Evolutionary conservation across 2,888 invertebrate species (phyloP).

Genomic region (Lepidochrysops patricia): DNA sequence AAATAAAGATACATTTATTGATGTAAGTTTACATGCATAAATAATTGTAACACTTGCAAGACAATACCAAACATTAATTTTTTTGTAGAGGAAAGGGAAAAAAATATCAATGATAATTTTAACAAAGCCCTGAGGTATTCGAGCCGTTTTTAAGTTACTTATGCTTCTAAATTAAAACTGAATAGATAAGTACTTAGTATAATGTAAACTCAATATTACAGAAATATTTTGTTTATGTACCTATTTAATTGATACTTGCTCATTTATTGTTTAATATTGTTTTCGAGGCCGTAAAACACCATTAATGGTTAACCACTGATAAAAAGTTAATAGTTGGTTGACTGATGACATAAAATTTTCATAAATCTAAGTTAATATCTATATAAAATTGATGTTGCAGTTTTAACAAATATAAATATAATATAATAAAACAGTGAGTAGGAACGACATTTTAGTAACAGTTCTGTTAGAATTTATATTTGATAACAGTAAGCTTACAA

Average conservation of each 20-base stretch:
- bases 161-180: no score
- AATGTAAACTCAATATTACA: no score
- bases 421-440: background rate
- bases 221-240: no score
- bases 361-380: background rate
- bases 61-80: background rate
- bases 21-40: background rate
- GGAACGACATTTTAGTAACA: background rate
- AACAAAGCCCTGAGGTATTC: no score
- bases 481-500: background rate
- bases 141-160: no score
- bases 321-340: background rate
- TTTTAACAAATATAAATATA: background rate
- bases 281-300: background rate
- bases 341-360: background rate
- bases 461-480: background rate
- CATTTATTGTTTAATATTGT: background rate
- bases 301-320: background rate
- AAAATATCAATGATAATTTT: background rate
- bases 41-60: background rate
- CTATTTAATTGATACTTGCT: no score
- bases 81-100: background rate
- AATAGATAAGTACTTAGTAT: no score
- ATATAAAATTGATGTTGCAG: background rate
- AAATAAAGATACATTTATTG: conserved; percentile 1